A percentile compares a stretch with the other conserved stretches of the same genome.
Conservation (phyloP, 2,113 vertebrate species). For the Triplophysa dalaica region DNA sequence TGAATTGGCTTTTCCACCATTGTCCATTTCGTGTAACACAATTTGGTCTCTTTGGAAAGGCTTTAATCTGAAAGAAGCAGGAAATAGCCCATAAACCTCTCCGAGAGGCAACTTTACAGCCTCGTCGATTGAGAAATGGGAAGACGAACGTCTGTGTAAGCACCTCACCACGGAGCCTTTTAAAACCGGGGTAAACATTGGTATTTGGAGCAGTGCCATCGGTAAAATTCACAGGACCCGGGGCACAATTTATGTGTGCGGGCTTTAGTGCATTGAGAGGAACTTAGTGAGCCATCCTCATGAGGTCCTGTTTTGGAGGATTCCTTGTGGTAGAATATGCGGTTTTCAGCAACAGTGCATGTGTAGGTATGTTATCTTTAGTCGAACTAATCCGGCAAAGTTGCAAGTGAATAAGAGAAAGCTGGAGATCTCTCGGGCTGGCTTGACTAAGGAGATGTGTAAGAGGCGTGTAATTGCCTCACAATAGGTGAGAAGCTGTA, state of each 20-base stretch:
- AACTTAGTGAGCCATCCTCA: too few relatives aligned
- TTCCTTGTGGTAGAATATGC: background rate
- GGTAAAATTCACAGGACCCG: too few relatives aligned
- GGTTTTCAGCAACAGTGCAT: conserved; percentile 1
- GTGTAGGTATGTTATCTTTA: conserved; percentile 17
- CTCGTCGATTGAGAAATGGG: background rate
- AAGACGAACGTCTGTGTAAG: background rate
- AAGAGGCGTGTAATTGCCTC: conserved; percentile 1
- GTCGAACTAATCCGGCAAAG: conserved; percentile 1
- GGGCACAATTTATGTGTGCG: too few relatives aligned
- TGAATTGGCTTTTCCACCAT: conserved; percentile 10
- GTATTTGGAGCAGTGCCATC: background rate
- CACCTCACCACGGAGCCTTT: background rate
- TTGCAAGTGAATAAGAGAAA: background rate
- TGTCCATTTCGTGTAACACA: background rate
- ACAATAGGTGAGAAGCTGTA: conserved; percentile 1
- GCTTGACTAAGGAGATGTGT: conserved; percentile 21
- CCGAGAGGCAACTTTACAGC: background rate
- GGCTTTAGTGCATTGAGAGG: too few relatives aligned
- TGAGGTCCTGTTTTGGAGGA: too few relatives aligned
- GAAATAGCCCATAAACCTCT: background rate
- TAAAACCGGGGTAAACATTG: background rate
- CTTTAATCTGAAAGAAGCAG: background rate
- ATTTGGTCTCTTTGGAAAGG: conserved; percentile 2
- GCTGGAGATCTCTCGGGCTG: background rate